Conservation (phyloP, 2,888 invertebrate genomes). For the Pelosia muscerda region DNA sequence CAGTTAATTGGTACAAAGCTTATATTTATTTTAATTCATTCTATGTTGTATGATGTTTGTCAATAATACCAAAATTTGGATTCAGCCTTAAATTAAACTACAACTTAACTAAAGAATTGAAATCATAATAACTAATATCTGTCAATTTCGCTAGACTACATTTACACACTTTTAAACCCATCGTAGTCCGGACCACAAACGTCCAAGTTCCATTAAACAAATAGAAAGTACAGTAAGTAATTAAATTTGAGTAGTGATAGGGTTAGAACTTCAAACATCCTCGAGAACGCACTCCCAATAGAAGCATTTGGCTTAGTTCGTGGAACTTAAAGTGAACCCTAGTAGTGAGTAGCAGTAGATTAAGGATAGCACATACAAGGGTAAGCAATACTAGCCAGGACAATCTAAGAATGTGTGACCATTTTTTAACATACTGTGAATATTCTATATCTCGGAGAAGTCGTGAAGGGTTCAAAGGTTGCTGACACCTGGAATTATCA, state of each 20-base stretch:
- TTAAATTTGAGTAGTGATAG: neutral
- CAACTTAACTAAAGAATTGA: neutral
- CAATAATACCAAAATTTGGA: neutral
- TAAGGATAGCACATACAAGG: too few species aligned
- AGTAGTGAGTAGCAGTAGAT: too few species aligned
- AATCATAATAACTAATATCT: neutral
- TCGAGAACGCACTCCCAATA: neutral
- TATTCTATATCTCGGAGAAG: too few species aligned
- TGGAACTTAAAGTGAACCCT: neutral
- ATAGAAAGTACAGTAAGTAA: neutral
- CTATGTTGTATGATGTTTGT: too few species aligned
- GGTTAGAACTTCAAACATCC: neutral
- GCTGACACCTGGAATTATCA: too few species aligned
- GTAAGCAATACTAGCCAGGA: too few species aligned
- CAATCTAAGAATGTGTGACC: too few species aligned
- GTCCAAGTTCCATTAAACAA: neutral
- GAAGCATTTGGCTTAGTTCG: neutral
- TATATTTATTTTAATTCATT: neutral
- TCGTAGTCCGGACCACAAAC: neutral
- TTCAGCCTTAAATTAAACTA: neutral
- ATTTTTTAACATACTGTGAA: too few species aligned
- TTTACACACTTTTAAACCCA: neutral
- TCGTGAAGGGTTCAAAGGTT: too few species aligned
- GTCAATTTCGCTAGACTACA: neutral
- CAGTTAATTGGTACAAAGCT: too few species aligned